A percentile compares a stretch with the other conserved stretches of the same genome.
Conservation (phyloP, 2,888 invertebrate species). For the Boloria euphrosyne region DNA sequence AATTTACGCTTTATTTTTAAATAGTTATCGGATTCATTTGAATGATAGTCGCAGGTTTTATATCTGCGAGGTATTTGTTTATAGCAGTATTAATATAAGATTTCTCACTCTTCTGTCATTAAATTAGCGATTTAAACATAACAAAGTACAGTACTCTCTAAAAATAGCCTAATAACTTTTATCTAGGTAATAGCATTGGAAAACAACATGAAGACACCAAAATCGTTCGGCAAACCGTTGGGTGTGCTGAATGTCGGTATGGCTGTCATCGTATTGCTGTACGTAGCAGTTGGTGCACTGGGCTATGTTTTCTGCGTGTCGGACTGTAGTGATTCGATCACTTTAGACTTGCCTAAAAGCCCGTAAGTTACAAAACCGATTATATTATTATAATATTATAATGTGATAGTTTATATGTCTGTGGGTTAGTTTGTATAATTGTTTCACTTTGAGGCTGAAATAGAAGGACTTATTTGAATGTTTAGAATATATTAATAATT, state of each 20-base stretch:
- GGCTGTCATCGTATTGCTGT: conserved; percentile 88
- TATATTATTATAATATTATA: neutral
- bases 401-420: neutral
- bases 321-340: conserved; percentile 87
- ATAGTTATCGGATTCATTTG: no score
- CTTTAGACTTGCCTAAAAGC: conserved; percentile 87
- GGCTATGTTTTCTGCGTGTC: conserved; percentile 92
- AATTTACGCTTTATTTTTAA: neutral
- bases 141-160: no score
- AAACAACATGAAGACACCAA: conserved; percentile 93
- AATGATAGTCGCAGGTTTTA: no score
- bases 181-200: conserved; percentile 91
- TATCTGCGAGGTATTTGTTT: no score
- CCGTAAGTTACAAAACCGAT: conserved; percentile 50
- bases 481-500: no score
- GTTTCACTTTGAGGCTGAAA: no score
- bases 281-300: conserved; percentile 90
- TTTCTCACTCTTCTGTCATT: no score
- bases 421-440: no score
- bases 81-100: no score
- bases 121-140: no score
- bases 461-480: no score
- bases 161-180: neutral
- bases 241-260: conserved; percentile 93
- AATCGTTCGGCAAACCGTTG: conserved; percentile 87